Percentiles rank a stretch among this genome's conserved stretches.
These are phyloP conservation scores for Chrosomus eos DNA, from an alignment of 2,797 vertebrate species.

Conservation along the genomic window DNA sequence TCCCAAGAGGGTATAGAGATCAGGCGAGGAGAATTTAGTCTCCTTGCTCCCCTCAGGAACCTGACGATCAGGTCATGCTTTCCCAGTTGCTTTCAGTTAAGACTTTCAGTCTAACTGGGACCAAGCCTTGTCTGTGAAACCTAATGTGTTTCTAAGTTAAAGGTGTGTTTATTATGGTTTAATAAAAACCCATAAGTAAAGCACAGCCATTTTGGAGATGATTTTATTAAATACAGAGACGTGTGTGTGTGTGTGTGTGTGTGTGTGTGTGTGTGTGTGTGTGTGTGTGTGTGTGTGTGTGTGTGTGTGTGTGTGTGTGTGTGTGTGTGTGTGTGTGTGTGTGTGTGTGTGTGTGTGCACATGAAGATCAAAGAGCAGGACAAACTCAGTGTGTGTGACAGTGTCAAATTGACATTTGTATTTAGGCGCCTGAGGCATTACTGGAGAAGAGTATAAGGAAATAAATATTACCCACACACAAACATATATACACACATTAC, in stretches of 20 bases:
- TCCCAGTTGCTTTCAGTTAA: no score
- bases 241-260: not conserved
- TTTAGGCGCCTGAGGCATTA: not conserved
- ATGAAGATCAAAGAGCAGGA: not conserved
- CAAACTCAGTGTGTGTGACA: not conserved
- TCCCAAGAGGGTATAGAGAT: no score
- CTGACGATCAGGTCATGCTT: no score
- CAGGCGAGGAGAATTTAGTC: no score
- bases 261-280: no score
- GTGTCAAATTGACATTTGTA: not conserved
- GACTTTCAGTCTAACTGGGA: no score
- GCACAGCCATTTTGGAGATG: not conserved
- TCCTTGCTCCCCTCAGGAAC: no score
- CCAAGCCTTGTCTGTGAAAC: no score
- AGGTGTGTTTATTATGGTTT: not conserved
- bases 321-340: not conserved
- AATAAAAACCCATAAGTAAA: not conserved
- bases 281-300: no score
- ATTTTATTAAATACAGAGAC: constrained; percentile 12
- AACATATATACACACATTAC: not conserved
- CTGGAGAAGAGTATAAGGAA: not conserved
- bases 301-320: no score
- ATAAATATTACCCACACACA: not conserved
- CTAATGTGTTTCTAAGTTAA: no score
- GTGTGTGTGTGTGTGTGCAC: not conserved